These are phyloP conservation scores for Diorhabda elongata DNA, from an alignment of 1,140 invertebrate species.

Conservation along the genomic window DNA sequence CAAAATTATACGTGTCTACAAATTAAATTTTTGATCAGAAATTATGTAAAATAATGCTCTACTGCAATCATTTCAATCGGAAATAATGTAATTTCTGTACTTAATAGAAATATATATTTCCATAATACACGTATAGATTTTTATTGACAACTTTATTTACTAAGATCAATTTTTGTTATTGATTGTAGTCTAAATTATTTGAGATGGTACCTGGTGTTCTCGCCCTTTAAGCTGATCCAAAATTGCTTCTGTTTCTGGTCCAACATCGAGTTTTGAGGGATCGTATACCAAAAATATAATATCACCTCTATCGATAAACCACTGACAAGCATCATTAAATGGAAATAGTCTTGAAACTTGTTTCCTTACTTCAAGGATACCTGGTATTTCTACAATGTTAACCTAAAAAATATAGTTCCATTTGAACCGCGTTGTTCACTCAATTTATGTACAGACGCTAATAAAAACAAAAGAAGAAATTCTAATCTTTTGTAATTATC, in stretches of 20 bases:
- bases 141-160: no score
- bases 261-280: constrained; percentile 90
- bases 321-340: constrained; percentile 93
- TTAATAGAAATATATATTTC: no score
- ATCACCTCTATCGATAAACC: constrained; percentile 93
- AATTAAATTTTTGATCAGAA: constrained; percentile 13
- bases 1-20: constrained; percentile 79
- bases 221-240: constrained; percentile 89
- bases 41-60: no score
- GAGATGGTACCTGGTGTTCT: constrained; percentile 72
- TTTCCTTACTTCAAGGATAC: constrained; percentile 89
- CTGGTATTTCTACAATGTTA: constrained; percentile 94
- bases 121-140: no score
- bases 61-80: no score
- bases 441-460: no score
- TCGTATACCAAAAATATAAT: constrained; percentile 94
- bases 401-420: constrained; percentile 59
- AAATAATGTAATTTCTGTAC: no score
- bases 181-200: neutral
- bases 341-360: constrained; percentile 89
- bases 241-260: constrained; percentile 89
- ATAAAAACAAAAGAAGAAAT: no score
- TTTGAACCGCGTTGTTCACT: no score
- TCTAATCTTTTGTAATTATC: no score
- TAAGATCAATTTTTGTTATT: no score